Conservation (phyloP, 2,888 invertebrate species). For the Drosophila infuscata region DNA sequence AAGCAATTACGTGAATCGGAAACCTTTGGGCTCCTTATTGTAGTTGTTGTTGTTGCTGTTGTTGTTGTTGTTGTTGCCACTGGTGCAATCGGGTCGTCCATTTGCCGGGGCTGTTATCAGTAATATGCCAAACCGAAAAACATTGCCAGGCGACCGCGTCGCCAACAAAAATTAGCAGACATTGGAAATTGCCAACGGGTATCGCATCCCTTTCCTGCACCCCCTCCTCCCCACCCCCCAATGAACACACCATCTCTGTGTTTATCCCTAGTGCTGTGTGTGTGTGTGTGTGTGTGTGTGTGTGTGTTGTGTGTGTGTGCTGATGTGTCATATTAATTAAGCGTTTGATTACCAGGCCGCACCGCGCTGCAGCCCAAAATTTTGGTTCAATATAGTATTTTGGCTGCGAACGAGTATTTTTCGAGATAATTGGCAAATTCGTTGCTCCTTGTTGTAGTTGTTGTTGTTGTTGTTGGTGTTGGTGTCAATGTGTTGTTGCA, state of each 20-base stretch:
- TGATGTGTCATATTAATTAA: conserved; percentile 75
- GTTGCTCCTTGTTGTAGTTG: conserved; percentile 5
- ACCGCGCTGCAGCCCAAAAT: conserved; percentile 22
- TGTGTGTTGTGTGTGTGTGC: conserved; percentile 36
- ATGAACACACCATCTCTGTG: neutral
- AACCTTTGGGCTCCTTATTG: conserved; percentile 46
- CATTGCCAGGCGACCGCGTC: conserved; percentile 55
- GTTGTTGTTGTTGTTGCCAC: conserved; percentile 3
- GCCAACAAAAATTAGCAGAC: conserved; percentile 66
- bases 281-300: conserved; percentile 9
- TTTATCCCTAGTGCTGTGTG: neutral
- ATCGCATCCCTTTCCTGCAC: neutral
- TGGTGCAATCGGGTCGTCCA: conserved; percentile 28
- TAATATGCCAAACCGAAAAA: conserved; percentile 74
- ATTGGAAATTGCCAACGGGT: conserved; percentile 50
- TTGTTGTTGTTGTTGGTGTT: conserved; percentile 3
- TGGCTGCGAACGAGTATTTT: conserved; percentile 22
- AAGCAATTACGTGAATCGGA: conserved; percentile 70
- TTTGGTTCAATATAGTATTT: conserved; percentile 44
- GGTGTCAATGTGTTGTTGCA: conserved; percentile 1
- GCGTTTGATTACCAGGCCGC: conserved; percentile 71
- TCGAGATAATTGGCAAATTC: conserved; percentile 13
- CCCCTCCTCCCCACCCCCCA: no score
- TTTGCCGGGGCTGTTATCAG: conserved; percentile 69
- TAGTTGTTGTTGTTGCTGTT: conserved; percentile 13